Evolutionary conservation across 2,797 vertebrate species (phyloP).

Genomic region (Pagetopsis macropterus): DNA sequence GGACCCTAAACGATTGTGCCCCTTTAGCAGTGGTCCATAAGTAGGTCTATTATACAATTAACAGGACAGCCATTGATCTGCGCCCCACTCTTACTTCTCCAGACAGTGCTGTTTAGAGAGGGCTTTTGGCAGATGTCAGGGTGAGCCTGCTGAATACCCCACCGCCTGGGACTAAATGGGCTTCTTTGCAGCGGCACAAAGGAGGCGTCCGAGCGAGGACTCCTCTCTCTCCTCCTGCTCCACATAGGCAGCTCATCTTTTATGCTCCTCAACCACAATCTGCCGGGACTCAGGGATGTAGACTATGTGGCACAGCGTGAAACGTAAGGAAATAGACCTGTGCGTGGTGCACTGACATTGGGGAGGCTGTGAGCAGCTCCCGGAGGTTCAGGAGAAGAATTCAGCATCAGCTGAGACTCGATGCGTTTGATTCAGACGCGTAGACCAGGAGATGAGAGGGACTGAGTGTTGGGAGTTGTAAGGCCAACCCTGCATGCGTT

Average conservation of each 20-base stretch:
- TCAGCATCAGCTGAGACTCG: constrained; percentile 46
- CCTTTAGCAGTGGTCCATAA: constrained; percentile 74
- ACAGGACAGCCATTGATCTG: constrained; percentile 79
- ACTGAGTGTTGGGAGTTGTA: constrained; percentile 34
- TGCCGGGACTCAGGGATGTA: constrained; percentile 64
- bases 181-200: constrained; percentile 88
- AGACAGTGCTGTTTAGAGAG: constrained; percentile 68
- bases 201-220: constrained; percentile 87
- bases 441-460: constrained; percentile 49
- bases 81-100: constrained; percentile 56
- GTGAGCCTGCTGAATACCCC: constrained; percentile 72
- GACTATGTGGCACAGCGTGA: constrained; percentile 67
- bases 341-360: constrained; percentile 64
- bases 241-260: constrained; percentile 73
- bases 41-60: constrained; percentile 82
- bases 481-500: constrained; percentile 44
- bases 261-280: constrained; percentile 71
- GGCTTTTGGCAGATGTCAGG: constrained; percentile 79
- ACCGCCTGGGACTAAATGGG: constrained; percentile 78
- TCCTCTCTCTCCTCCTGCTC: constrained; percentile 62
- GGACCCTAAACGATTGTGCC: constrained; percentile 75
- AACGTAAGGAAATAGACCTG: constrained; percentile 66
- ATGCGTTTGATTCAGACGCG: constrained; percentile 56
- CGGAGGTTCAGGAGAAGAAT: constrained; percentile 60
- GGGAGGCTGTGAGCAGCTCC: constrained; percentile 57